phyloP scores from a whole-genome alignment of 2,888 invertebrate species.

The Baronia brevicornis region DNA sequence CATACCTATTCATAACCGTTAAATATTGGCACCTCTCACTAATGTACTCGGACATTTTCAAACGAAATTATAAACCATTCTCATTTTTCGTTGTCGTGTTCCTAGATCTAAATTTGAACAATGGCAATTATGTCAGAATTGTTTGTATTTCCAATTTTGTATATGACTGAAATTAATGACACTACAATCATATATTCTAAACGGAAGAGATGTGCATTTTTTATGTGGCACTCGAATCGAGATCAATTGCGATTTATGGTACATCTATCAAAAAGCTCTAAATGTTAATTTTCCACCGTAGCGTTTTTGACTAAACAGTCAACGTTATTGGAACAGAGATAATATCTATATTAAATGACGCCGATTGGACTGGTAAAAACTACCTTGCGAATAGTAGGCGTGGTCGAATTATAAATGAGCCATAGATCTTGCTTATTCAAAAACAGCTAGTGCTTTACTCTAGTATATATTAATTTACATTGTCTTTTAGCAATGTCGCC shows the following conservation, averaged over 20 bases:
- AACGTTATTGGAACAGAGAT: constrained; percentile 1
- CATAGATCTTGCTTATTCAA: constrained; percentile 15
- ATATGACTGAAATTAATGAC: no score
- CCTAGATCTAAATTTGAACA: no score
- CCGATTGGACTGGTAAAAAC: constrained; percentile 15
- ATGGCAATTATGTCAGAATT: no score
- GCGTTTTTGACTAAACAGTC: no score
- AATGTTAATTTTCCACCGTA: constrained; percentile 5
- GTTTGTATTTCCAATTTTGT: no score
- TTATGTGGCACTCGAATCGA: no score
- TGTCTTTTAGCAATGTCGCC: no score
- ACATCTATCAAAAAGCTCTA: constrained; percentile 4
- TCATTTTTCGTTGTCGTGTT: no score
- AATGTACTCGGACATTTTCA: constrained; percentile 13
- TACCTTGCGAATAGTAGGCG: constrained; percentile 14
- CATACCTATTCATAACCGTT: constrained; percentile 55
- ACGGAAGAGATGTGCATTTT: no score
- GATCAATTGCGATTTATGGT: constrained; percentile 7
- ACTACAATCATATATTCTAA: no score
- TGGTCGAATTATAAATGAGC: constrained; percentile 15
- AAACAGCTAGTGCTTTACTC: constrained; percentile 12
- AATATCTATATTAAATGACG: constrained; percentile 12
- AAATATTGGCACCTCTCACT: constrained; percentile 55
- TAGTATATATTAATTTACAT: constrained; percentile 14
- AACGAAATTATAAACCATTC: not conserved